Evolutionary conservation across 2,797 vertebrate genomes (phyloP), one percentile per base, ranked within the genome.

Genomic region (Microcaecilia unicolor): DNA sequence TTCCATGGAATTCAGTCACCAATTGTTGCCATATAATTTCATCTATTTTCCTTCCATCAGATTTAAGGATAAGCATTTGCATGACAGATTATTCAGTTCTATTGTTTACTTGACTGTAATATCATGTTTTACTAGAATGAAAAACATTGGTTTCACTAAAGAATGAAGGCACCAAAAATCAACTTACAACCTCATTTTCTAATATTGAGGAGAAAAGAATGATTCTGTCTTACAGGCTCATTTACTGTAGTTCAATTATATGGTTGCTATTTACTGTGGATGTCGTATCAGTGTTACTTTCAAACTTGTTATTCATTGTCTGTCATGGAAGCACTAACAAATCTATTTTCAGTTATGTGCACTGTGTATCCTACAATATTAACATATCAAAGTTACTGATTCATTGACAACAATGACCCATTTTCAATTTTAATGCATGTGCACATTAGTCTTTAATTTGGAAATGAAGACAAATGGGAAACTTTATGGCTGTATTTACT

Each of bases 331-430:
- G 41, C 61, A 3, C 4, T 22, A 13, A 41, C 44, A 3, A 11
- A 20, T 35, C 9, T 2, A 6, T 52, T 65, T 64, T 43, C 12
- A 28, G 3, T 18, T 49, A 36, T 33, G 24, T 41, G 22, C 62
- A 30, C 23, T 47, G 26, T 37, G 34, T 35, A 23, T 59, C 39
- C 41, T 41, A 24, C 15, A 23, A 2, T 5, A 19, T 26, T 46
- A 42, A 25, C 42, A 22, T 39, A 46, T 49, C 2, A 18, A 47
- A 49, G 4, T 25, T 53, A 52, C 17, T 3, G 4, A 35, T 41
- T 38, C 28, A 33, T 62, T 51, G 14, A 48, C 44, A 48, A 25
- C 8, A 18, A 18, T 40, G 15, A 43, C 42, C 4, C 3, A 41
- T 28, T 47, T 52, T 63, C 17, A 41, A 33, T n/a, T 43, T 60